A percentile compares a stretch with the other conserved stretches of the same genome.
Evolutionary conservation across 1,140 invertebrate genomes (phyloP).

Genomic region (Macrobrachium rosenbergii): DNA sequence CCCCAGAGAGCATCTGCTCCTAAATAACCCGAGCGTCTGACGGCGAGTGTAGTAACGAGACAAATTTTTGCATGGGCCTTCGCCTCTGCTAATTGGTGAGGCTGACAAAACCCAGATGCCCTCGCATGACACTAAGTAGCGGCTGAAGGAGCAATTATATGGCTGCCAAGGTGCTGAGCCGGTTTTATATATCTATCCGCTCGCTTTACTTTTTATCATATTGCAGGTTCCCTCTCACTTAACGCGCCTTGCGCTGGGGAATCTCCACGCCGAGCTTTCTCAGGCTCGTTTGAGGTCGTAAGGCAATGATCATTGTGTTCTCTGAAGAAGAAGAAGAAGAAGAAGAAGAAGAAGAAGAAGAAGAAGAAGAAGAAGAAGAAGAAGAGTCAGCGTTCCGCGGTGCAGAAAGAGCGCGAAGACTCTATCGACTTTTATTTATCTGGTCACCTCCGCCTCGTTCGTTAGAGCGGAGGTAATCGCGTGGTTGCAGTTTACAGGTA

Average conservation of each 20-base stretch:
- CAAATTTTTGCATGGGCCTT: conserved; percentile 46
- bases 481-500: too few species aligned
- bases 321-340: neutral
- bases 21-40: too few species aligned
- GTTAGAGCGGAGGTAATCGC: too few species aligned
- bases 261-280: too few species aligned
- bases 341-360: neutral
- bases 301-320: too few species aligned
- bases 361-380: neutral
- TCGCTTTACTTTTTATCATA: conserved; percentile 6
- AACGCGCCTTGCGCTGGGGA: too few species aligned
- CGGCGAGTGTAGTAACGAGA: too few species aligned
- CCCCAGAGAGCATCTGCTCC: too few species aligned
- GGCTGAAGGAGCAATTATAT: conserved; percentile 49
- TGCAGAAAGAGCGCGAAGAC: too few species aligned
- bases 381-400: neutral
- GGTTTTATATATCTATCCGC: conserved; percentile 44
- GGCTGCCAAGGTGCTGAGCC: conserved; percentile 54
- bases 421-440: too few species aligned
- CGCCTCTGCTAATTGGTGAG: conserved; percentile 52
- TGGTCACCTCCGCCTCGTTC: too few species aligned
- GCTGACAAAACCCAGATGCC: conserved; percentile 54
- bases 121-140: conserved; percentile 49
- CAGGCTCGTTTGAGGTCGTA: too few species aligned
- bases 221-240: neutral